These are phyloP conservation scores for Amblyornis subalaris DNA, from an alignment of 2,113 vertebrate species.

Conservation along the genomic window DNA sequence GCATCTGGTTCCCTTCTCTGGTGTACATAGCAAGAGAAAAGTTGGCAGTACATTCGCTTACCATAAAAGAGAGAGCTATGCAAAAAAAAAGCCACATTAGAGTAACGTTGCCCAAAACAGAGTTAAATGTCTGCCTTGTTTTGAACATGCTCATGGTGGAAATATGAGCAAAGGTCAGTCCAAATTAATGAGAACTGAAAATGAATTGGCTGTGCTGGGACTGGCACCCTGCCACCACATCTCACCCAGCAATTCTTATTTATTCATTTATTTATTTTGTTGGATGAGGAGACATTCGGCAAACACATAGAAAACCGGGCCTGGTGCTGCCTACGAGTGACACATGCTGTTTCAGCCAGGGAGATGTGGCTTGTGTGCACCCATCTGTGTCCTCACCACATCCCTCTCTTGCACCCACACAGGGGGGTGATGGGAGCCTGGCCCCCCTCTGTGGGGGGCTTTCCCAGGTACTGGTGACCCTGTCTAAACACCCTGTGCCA, in stretches of 20 bases:
- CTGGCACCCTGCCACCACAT: conserved; percentile 12
- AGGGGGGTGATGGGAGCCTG: neutral
- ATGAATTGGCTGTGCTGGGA: conserved; percentile 41
- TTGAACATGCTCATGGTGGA: conserved; percentile 52
- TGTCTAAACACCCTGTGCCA: neutral
- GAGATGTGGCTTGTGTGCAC: fast-evolving
- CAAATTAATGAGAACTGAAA: conserved; percentile 63
- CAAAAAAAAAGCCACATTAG: conserved; percentile 73
- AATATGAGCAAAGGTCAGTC: conserved; percentile 61
- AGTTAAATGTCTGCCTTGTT: conserved; percentile 71
- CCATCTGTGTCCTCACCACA: too few relatives aligned
- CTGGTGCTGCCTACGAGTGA: neutral
- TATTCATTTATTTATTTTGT: conserved; percentile 1
- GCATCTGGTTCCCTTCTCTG: conserved; percentile 79
- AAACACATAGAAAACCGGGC: neutral
- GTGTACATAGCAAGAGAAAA: conserved; percentile 74
- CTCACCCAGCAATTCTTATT: neutral
- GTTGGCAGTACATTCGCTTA: conserved; percentile 78
- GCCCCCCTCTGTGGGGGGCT: fast-evolving
- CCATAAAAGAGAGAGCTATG: conserved; percentile 75
- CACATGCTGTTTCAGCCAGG: fast-evolving
- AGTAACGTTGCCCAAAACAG: conserved; percentile 69
- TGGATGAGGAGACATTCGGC: conserved; percentile 29
- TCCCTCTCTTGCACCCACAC: neutral
- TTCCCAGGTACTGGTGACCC: too few relatives aligned